Evolutionary conservation across 2,888 invertebrate species (phyloP).

Genomic region (Tolmerus cingulatus): DNA sequence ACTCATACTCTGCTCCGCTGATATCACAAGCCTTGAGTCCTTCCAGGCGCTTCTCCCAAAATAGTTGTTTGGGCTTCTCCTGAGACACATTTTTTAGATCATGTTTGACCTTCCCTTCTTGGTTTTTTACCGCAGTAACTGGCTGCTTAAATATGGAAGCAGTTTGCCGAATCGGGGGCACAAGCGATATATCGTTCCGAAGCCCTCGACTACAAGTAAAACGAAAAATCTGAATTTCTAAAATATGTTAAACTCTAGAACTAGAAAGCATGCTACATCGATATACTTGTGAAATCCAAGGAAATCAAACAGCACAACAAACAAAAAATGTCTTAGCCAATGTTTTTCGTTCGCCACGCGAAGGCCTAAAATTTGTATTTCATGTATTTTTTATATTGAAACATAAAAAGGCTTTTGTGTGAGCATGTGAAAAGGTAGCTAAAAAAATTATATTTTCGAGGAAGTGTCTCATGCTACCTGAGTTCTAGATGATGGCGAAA

Average conservation of each 20-base stretch:
- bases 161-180: slow-evolving; percentile 95
- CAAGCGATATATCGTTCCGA: slow-evolving; percentile 86
- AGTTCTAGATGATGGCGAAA: slow-evolving; percentile 70
- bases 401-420: not conserved
- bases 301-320: not conserved
- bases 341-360: not conserved
- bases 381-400: not conserved
- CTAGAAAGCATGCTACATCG: not conserved
- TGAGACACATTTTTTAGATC: slow-evolving; percentile 92
- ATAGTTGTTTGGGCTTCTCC: slow-evolving; percentile 89
- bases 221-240: not conserved
- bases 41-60: slow-evolving; percentile 80
- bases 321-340: not conserved
- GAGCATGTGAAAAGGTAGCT: slow-evolving; percentile 9
- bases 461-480: slow-evolving; percentile 65
- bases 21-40: slow-evolving; percentile 89
- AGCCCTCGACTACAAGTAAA: slow-evolving; percentile 69
- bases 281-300: not conserved
- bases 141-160: slow-evolving; percentile 99
- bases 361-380: not conserved
- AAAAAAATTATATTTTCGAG: slow-evolving; percentile 41
- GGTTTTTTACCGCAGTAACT: slow-evolving; percentile 93
- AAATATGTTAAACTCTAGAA: not conserved
- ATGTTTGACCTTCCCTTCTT: slow-evolving; percentile 86
- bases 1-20: slow-evolving; percentile 81